Base-by-base conservation (phyloP, 2,888 invertebrate species). In the Harpalus rubripes region DNA sequence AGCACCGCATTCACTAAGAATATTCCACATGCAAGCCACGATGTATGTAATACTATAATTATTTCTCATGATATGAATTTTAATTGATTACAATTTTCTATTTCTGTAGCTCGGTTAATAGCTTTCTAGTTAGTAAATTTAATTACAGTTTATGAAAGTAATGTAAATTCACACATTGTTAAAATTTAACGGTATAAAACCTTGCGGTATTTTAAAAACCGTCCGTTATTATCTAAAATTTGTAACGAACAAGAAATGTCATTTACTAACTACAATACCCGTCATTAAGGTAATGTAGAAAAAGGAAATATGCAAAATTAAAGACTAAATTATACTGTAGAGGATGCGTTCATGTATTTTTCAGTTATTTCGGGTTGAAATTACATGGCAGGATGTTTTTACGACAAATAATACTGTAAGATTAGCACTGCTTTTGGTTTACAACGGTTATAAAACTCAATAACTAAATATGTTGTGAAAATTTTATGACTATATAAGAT, bases 81-180 rank as follows among this genome's bases (percentile, higher is more conserved):
- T 68, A 68, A 68, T 68, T 32, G 74, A 83, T 83, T 59, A 83
- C 16, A 72, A 18, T 72, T 82, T 65, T 72, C 41, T 82, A 72
- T 82, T 74, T 83, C 56, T 61, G 44, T 58, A 59, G 74, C 74
- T 44, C 39, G 52, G 72, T 83, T 83, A 83, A 72, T 72, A 15
- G 32, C 56, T 58, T 72, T 68, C 82, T 81, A 41, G 72, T 82
- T 83, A 74, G 58, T 32, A 18, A 59, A 58, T 58, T 32, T 78
- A 58, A 56, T 78, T 78, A 78, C n/a, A 78, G 32, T 72, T 63
- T 72, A 41, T 10, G 44, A 12, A 12, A 72, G 16, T 18, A 83
- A 83, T 83, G 83, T 61, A 83, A 83, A 83, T 83, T 74, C 59
- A 83, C 74, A 59, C 83, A 72, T 81, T 81, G 81, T 81, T 81